Evolutionary conservation across 2,888 invertebrate species (phyloP), one percentile per base, ranked within the genome.

Genomic region (Agriopis aurantiaria): DNA sequence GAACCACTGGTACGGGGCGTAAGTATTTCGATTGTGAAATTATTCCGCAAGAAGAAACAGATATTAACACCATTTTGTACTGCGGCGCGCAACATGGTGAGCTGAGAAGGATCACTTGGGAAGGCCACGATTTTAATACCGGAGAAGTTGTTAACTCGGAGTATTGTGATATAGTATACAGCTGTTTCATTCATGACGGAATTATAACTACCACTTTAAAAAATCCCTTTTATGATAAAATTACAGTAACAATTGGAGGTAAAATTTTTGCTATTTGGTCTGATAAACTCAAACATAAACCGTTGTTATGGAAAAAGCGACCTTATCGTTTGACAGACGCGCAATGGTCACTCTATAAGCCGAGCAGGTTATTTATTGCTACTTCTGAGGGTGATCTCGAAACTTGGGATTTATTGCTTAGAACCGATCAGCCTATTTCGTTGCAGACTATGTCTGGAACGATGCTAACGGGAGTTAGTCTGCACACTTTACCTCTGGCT

Each of bases 361-460:
- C 97, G 0, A 96, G 96, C 60, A 95, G 97, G 59, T 91, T 98
- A 69, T 97, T 96, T 82, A 87, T 98, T 65, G 95, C 96, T 0
- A 96, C 96, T 23, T 94, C 93, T 40, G 97, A 98, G 90, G 98
- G 98, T 3, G 95, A 95, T 69, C 91, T 97, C 12, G 98, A 98
- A 88, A 96, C 96, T 11, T 98, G 98, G 98, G 97, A 98, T 90
- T 90, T 98, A 68, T 88, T 97, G 68, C 90, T 96, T 59, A 95
- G 95, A 82, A 96, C 96, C 75, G 96, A 97, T 77, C 95, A 96
- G 74, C 95, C 97, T 0, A 95, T 95, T 71, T 95, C 96, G 65
- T 93, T 95, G 0, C 96, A 97, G 84, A 96, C 95, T 69, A 88
- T 97, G 17, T 96, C 97, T 4, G 96, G 96, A 2, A 94, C 94